A percentile compares a stretch with the other conserved stretches of the same genome.
These are phyloP conservation scores for Synanthedon formicaeformis DNA, from an alignment of 2,888 invertebrate genomes.

Conservation along the genomic window DNA sequence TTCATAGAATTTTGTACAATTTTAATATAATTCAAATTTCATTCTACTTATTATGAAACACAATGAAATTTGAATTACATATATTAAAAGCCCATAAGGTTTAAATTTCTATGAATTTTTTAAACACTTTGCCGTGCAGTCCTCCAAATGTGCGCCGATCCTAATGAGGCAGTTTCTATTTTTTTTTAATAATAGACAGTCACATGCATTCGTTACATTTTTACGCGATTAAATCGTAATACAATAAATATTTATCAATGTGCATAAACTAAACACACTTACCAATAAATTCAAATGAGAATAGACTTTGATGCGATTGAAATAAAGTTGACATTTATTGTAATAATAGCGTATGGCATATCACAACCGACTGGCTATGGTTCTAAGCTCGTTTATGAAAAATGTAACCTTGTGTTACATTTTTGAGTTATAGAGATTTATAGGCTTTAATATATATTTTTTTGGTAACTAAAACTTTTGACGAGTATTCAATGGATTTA, in stretches of 20 bases:
- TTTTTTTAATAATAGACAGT: conserved; percentile 17
- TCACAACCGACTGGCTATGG: conserved; percentile 44
- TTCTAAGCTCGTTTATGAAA: conserved; percentile 37
- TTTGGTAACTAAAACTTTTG: too few species aligned
- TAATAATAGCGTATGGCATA: conserved; percentile 28
- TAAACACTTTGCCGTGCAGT: too few species aligned
- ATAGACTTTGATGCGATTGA: conserved; percentile 21
- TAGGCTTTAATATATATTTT: conserved; percentile 1
- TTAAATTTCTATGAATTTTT: too few species aligned
- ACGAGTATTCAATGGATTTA: too few species aligned
- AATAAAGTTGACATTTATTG: conserved; percentile 20
- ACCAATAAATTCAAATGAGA: conserved; percentile 9
- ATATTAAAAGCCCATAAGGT: too few species aligned
- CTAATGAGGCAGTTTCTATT: too few species aligned
- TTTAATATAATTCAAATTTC: too few species aligned
- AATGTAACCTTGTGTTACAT: conserved; percentile 4
- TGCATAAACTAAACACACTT: neutral
- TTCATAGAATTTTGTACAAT: too few species aligned
- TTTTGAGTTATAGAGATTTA: conserved; percentile 4
- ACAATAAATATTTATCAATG: neutral
- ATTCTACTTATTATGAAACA: too few species aligned
- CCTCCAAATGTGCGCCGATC: too few species aligned
- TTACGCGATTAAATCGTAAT: neutral
- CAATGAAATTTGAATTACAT: too few species aligned
- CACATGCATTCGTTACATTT: conserved; percentile 19